Percentiles rank a stretch among this genome's conserved stretches.
These are phyloP conservation scores for Sylvia atricapilla DNA, from an alignment of 2,113 vertebrate genomes.

Conservation along the genomic window DNA sequence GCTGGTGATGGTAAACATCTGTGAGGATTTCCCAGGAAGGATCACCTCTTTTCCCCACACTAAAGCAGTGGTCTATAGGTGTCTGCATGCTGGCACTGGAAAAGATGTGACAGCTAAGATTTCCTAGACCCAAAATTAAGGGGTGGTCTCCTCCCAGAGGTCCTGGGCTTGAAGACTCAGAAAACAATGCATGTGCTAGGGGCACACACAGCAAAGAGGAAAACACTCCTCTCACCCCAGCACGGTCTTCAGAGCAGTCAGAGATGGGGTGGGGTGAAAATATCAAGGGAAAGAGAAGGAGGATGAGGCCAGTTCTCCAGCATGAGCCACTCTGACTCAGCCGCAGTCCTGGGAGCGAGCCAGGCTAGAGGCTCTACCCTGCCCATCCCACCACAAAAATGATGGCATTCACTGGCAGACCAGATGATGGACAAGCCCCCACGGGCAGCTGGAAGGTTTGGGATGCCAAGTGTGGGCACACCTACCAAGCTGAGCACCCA, in stretches of 20 bases:
- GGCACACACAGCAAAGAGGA: background rate
- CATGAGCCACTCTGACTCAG: background rate
- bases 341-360: background rate
- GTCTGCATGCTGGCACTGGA: background rate
- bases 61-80: background rate
- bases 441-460: fast-evolving
- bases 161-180: background rate
- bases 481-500: background rate
- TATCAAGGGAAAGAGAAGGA: background rate
- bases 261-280: background rate
- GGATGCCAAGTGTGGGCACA: background rate
- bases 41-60: background rate
- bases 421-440: background rate
- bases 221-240: background rate
- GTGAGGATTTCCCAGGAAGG: background rate
- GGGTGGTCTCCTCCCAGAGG: background rate
- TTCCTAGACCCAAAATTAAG: background rate
- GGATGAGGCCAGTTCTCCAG: background rate
- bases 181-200: background rate
- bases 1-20: background rate
- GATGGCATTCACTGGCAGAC: background rate
- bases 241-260: background rate
- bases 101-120: background rate
- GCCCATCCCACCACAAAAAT: background rate
- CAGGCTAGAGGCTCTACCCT: background rate